Percentiles rank a stretch among this genome's conserved stretches.
Conservation (phyloP, 2,797 vertebrate species). For the Sebastes paucispinis region DNA sequence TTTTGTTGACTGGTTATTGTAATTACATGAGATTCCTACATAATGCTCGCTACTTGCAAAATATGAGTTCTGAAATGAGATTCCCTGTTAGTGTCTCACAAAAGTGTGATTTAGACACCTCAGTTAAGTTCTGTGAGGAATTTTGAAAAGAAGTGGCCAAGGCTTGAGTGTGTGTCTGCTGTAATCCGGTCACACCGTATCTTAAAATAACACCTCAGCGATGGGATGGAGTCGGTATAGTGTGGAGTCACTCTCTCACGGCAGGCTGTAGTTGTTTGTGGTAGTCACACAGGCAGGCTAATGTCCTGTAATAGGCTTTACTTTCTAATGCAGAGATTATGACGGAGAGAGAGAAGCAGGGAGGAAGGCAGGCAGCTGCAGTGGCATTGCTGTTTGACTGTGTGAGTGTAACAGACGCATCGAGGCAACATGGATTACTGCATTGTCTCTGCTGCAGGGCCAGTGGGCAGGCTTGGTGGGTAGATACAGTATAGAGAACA, state of each 20-base stretch:
- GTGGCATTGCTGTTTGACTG: not conserved
- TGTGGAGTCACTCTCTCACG: not conserved
- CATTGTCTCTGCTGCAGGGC: conserved; percentile 5
- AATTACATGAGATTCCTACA: not conserved
- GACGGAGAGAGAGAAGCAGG: conserved; percentile 9
- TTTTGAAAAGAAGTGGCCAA: not conserved
- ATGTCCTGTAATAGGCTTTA: conserved; percentile 63
- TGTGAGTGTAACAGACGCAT: not conserved
- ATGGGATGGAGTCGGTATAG: not conserved
- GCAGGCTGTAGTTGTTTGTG: not conserved
- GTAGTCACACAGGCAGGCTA: conserved; percentile 3
- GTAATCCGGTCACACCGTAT: not conserved
- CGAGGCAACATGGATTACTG: not conserved
- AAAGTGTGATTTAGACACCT: not conserved
- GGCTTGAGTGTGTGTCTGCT: not conserved
- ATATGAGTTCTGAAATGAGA: not conserved
- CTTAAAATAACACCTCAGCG: not conserved
- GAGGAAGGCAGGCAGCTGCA: conserved; percentile 4
- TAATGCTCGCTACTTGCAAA: not conserved
- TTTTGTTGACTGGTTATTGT: not conserved
- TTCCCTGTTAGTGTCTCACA: not conserved
- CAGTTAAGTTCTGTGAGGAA: not conserved
- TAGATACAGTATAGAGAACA: not conserved
- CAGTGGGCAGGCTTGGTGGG: not conserved
- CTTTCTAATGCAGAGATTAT: conserved; percentile 50